A percentile compares a stretch with the other conserved stretches of the same genome.
Conservation (phyloP, 2,113 vertebrate species). For the Anas platyrhynchos region DNA sequence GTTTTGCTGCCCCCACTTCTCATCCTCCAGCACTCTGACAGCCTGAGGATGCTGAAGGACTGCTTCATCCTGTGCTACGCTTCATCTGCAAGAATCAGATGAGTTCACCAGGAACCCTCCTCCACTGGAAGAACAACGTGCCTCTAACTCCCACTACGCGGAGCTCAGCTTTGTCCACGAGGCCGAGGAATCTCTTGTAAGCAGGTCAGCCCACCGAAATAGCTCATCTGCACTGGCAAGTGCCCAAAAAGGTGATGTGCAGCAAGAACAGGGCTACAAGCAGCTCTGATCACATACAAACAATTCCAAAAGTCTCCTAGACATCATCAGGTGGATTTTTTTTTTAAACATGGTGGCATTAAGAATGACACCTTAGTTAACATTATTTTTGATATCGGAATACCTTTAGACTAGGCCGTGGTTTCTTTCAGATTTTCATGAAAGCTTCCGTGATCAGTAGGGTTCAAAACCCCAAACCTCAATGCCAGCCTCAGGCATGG, state of each 20-base stretch:
- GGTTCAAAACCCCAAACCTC: background rate
- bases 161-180: background rate
- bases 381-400: background rate
- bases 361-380: background rate
- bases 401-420: background rate
- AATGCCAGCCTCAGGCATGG: background rate
- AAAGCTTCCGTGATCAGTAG: background rate
- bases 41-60: background rate
- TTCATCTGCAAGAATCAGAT: background rate
- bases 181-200: background rate
- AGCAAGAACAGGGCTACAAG: conserved; percentile 29
- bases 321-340: background rate
- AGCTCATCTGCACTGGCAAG: background rate
- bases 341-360: background rate
- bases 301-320: background rate
- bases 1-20: background rate
- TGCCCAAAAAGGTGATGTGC: background rate
- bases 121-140: background rate
- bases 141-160: background rate
- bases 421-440: background rate
- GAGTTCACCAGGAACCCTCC: background rate
- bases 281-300: conserved; percentile 71
- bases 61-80: background rate
- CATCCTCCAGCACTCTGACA: background rate
- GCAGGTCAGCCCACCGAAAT: background rate